Conservation (phyloP, 2,113 vertebrate species). For the Budorcas taxicolor region DNA sequence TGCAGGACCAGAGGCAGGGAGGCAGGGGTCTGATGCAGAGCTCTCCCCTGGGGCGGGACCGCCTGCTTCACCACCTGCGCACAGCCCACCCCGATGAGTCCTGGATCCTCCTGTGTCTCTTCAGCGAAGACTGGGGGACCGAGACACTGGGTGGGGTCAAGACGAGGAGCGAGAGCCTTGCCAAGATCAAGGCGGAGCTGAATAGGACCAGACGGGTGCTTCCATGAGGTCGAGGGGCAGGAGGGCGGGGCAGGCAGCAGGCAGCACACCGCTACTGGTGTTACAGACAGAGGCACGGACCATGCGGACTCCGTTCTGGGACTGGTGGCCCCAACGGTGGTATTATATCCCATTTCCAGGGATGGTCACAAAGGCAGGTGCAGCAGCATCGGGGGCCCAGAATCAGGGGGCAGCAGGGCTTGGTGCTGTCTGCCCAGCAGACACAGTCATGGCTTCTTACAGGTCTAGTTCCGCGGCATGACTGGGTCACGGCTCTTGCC, state of each 20-base stretch:
- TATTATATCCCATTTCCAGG: too few species aligned
- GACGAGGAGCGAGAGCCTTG: fast-evolving
- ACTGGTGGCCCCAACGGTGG: not conserved
- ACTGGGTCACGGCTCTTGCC: not conserved
- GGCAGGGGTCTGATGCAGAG: not conserved
- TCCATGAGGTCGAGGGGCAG: not conserved
- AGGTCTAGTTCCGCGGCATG: not conserved
- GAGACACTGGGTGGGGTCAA: not conserved
- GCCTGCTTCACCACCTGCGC: not conserved
- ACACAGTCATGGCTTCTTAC: not conserved
- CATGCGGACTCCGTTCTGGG: not conserved
- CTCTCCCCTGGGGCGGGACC: not conserved
- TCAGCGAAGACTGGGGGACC: not conserved
- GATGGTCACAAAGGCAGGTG: not conserved
- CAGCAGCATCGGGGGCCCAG: not conserved
- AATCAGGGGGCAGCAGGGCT: not conserved
- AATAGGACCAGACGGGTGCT: not conserved
- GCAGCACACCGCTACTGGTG: fast-evolving
- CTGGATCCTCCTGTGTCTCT: too few species aligned
- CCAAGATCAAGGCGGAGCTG: not conserved
- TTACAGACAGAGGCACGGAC: not conserved
- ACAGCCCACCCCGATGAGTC: too few species aligned
- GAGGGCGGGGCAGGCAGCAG: not conserved
- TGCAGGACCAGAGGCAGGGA: not conserved
- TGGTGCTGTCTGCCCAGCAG: not conserved